Evolutionary conservation across 1,140 invertebrate species (phyloP).

Genomic region (Plodia interpunctella): DNA sequence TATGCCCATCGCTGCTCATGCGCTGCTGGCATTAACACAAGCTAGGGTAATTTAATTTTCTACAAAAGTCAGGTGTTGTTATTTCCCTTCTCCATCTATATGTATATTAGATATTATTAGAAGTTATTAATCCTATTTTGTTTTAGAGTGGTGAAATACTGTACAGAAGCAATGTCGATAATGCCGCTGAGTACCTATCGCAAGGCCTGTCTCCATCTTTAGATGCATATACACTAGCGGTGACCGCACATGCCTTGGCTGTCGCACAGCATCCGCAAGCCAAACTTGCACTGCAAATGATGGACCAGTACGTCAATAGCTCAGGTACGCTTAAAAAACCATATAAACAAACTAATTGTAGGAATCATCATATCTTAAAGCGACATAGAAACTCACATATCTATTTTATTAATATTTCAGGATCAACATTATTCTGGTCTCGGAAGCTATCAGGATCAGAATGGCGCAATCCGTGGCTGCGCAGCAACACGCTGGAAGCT

Average conservation of each 20-base stretch:
- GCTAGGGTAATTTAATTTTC: slow-evolving; percentile 74
- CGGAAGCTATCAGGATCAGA: slow-evolving; percentile 71
- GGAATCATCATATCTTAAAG: no score
- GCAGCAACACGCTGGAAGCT: slow-evolving; percentile 87
- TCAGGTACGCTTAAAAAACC: no score
- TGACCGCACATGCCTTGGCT: slow-evolving; percentile 44
- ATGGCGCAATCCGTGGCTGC: slow-evolving; percentile 86
- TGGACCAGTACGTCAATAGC: slow-evolving; percentile 57
- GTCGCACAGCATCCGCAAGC: slow-evolving; percentile 52
- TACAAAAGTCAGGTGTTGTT: no score
- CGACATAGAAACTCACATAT: no score
- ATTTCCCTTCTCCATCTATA: no score
- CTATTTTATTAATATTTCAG: slow-evolving; percentile 17
- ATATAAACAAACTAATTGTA: no score
- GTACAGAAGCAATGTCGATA: slow-evolving; percentile 81
- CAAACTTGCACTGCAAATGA: slow-evolving; percentile 40
- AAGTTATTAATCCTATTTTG: not conserved
- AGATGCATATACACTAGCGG: slow-evolving; percentile 38
- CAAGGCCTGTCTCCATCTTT: slow-evolving; percentile 80
- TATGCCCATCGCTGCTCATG: slow-evolving; percentile 90
- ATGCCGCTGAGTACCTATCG: slow-evolving; percentile 89
- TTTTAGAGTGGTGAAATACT: slow-evolving; percentile 70
- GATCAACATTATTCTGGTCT: slow-evolving; percentile 52
- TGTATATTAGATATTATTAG: no score
- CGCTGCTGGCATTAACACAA: slow-evolving; percentile 89